Evolutionary conservation across 2,113 vertebrate species (phyloP), one percentile per base, ranked within the genome.

Genomic region (Coracopsis vasa): DNA sequence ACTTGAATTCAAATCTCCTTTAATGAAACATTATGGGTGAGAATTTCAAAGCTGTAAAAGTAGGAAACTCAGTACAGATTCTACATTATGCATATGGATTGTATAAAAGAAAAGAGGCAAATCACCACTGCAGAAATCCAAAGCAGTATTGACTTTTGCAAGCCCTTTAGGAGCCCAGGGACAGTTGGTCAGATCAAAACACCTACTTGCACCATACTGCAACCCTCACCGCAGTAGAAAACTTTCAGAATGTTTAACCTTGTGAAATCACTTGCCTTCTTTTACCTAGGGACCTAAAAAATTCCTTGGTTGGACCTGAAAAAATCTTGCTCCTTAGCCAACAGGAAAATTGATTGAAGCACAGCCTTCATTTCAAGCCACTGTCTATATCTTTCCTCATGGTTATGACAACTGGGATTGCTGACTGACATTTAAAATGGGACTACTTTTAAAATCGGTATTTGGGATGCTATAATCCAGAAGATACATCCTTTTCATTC

Each of bases 21-120:
- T 84, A 97, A 97, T 94, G 69, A 23, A 91, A 88, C 75, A 53
- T 90, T 96, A 94, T 81, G 69, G 72, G 39, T 94, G 50, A 90
- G 87, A 80, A 95, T 79, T 96, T 90, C 71, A 86, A 83, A 90
- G 65, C 50, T 41, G 16, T 62, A 85, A 88, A 96, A 92, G 82
- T 9, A 61, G 51, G 48, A 81, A 93, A 73, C 28, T 92, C 42
- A 53, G 23, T 77, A 45, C 24, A 27, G 37, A 80, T 20, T 70
- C 65, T 64, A 50, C 23, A 27, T 77, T 62, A 65, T 8, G 44
- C 25, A 81, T 7, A 24, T 16, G 2, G 42, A 93, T 58, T 71
- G 4, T 48, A 14, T 35, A 66, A 86, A 61, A 75, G 27, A 33
- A 86, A 67, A 93, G 5, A 64, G 29, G 37, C 8, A 80, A 86